Conservation (phyloP, 2,797 vertebrate species). For the Chaenodraco wilsoni region DNA sequence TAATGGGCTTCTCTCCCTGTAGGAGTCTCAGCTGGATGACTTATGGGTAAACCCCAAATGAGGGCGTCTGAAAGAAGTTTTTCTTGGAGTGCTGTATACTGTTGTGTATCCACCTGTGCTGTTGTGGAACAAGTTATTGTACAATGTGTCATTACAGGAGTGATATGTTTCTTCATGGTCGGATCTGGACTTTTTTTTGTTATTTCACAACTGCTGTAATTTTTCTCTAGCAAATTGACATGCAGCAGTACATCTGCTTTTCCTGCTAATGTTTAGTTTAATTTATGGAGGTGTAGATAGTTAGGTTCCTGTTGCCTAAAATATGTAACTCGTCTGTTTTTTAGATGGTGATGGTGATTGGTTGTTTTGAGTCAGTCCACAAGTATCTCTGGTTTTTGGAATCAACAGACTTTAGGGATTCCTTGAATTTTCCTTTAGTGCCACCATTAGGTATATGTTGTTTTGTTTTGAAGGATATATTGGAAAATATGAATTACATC, state of each 20-base stretch:
- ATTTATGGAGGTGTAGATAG: neutral
- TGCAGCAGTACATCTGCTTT: neutral
- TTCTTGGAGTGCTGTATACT: slow-evolving; percentile 43
- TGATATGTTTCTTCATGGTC: slow-evolving; percentile 33
- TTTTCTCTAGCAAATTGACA: slow-evolving; percentile 20
- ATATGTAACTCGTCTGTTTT: neutral
- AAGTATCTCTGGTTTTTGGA: neutral
- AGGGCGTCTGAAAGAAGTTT: slow-evolving; percentile 37
- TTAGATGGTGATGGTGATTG: neutral
- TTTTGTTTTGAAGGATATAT: neutral
- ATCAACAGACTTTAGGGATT: neutral
- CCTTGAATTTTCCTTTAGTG: neutral
- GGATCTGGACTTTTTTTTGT: slow-evolving; percentile 24
- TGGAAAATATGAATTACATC: neutral
- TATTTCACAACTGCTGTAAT: slow-evolving; percentile 21
- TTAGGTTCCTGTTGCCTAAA: neutral
- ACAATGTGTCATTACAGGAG: slow-evolving; percentile 41
- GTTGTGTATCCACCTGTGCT: slow-evolving; percentile 24
- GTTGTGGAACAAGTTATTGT: slow-evolving; percentile 33
- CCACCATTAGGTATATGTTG: neutral
- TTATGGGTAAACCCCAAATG: slow-evolving; percentile 60
- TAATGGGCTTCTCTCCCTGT: slow-evolving; percentile 53
- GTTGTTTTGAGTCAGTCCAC: neutral
- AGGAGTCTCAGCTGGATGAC: slow-evolving; percentile 59
- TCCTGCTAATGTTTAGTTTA: neutral